phyloP scores from a whole-genome alignment of 2,113 vertebrate genomes.

The Pygoscelis adeliae region DNA sequence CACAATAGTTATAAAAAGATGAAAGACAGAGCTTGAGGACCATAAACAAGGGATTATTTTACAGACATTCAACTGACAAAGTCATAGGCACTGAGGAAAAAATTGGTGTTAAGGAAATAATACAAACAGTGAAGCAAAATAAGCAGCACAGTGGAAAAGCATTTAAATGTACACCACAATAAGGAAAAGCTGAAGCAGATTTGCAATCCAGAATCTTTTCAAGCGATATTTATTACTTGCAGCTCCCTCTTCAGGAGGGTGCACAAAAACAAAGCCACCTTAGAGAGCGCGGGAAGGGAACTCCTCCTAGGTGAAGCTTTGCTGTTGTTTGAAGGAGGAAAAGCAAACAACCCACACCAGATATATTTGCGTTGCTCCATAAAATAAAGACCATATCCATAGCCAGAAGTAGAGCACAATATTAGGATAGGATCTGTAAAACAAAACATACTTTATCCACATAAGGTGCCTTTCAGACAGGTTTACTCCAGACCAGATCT shows the following conservation, averaged over 20 bases:
- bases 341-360: neutral
- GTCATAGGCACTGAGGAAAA: neutral
- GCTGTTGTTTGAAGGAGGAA: neutral
- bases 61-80: neutral
- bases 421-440: neutral
- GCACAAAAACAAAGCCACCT: neutral
- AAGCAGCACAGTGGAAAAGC: neutral
- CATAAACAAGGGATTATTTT: neutral
- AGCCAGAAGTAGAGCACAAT: neutral
- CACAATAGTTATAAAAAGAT: conserved; percentile 2
- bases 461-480: neutral
- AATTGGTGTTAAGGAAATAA: neutral
- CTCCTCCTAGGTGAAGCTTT: neutral
- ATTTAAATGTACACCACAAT: neutral
- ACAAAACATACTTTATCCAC: neutral
- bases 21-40: neutral
- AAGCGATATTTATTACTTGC: neutral
- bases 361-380: neutral
- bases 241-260: neutral
- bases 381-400: neutral
- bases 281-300: neutral
- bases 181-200: neutral
- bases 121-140: neutral
- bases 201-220: neutral
- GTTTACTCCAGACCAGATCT: neutral